These are phyloP conservation scores for Peromyscus nudipes DNA, from an alignment of 2,797 vertebrate genomes.

Conservation along the genomic window DNA sequence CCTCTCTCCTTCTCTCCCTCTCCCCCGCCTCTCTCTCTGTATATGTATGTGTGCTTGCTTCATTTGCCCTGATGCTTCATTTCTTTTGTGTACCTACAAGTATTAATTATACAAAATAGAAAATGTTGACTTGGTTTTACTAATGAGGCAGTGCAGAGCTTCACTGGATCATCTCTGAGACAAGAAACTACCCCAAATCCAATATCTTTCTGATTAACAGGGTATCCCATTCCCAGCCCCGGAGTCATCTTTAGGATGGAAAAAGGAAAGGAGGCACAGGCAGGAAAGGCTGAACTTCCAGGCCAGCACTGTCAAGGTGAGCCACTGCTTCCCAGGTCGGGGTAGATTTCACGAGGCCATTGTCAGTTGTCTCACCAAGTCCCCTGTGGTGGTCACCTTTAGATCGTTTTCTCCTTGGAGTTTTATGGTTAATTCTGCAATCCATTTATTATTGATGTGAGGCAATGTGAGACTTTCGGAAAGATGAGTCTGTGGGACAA, in stretches of 20 bases:
- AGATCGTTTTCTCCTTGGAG: neutral
- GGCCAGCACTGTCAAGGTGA: constrained; percentile 13
- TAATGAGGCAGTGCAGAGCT: neutral
- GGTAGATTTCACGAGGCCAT: neutral
- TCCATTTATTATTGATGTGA: neutral
- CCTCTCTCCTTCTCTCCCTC: too few species aligned
- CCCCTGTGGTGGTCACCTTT: neutral
- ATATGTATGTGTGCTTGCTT: neutral
- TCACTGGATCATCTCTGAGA: neutral
- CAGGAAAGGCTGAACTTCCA: neutral
- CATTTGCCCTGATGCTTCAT: neutral
- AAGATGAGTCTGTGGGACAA: neutral
- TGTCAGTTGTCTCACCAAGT: neutral
- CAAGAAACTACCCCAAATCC: neutral
- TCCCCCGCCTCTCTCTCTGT: too few species aligned
- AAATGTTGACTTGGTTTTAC: neutral
- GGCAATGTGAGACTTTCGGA: neutral
- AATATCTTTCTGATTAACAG: constrained; percentile 18
- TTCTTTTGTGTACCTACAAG: neutral
- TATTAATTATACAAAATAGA: neutral
- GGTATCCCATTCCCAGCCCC: constrained; percentile 47
- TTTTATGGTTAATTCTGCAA: neutral
- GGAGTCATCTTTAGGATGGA: constrained; percentile 44
- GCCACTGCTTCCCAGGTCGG: neutral
- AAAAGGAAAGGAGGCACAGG: neutral